Percentiles rank a stretch among this genome's conserved stretches.
Evolutionary conservation across 2,888 invertebrate genomes (phyloP).

Genomic region (Pseudococcus jackbeardsleyi): DNA sequence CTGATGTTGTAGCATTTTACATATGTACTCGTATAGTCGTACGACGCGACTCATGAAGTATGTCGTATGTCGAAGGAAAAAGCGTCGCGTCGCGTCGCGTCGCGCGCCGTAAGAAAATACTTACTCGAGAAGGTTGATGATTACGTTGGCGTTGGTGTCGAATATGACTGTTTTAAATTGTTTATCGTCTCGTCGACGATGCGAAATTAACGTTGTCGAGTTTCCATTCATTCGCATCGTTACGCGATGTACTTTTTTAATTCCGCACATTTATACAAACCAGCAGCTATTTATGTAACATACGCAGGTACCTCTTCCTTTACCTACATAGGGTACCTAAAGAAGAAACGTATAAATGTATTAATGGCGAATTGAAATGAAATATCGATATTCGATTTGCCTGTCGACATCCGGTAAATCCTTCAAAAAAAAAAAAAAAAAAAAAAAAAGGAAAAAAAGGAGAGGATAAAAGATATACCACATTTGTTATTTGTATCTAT

Average conservation of each 20-base stretch:
- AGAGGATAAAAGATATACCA: not conserved
- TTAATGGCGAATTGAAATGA: not conserved
- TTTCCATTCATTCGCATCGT: not conserved
- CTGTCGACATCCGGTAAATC: not conserved
- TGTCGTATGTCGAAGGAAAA: not conserved
- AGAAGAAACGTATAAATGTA: not conserved
- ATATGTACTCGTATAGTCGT: too few relatives aligned
- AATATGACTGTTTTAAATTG: not conserved
- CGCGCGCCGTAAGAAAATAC: not conserved
- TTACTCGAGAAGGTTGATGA: not conserved
- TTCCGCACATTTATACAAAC: not conserved
- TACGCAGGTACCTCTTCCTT: too few relatives aligned
- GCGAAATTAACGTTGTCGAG: not conserved
- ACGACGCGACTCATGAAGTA: too few relatives aligned
- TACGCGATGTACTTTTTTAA: not conserved
- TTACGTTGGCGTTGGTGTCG: not conserved
- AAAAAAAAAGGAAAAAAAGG: too few relatives aligned
- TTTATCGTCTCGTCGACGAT: not conserved
- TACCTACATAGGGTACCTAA: not conserved
- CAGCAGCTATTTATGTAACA: too few relatives aligned
- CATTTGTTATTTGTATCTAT: not conserved
- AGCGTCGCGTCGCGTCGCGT: not conserved
- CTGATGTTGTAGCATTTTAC: not conserved
- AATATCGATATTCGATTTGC: not conserved
- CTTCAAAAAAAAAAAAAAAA: too few relatives aligned